A percentile compares a stretch with the other conserved stretches of the same genome.
Conservation (phyloP, 2,797 vertebrate species). For the Loris lydekkerianus region DNA sequence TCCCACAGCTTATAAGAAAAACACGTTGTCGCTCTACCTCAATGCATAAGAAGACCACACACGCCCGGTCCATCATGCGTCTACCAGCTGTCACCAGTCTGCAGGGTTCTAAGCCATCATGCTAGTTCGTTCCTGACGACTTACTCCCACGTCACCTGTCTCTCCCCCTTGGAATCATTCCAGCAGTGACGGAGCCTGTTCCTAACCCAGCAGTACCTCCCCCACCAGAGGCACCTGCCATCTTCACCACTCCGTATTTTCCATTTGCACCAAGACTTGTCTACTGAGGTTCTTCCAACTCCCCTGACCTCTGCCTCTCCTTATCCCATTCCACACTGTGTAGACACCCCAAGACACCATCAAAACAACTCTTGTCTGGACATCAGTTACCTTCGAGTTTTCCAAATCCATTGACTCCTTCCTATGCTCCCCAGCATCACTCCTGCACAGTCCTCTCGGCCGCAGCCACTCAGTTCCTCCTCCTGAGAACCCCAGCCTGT, state of each 20-base stretch:
- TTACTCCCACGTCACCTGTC: fast-evolving
- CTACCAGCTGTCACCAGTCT: not conserved
- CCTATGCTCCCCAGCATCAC: fast-evolving
- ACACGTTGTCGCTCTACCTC: not conserved
- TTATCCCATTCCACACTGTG: not conserved
- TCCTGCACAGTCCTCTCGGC: fast-evolving
- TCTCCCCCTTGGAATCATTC: not conserved
- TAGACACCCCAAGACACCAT: not conserved
- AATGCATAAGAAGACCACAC: not conserved
- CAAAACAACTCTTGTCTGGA: not conserved
- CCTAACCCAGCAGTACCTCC: fast-evolving
- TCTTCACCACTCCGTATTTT: not conserved
- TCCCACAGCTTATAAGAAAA: not conserved
- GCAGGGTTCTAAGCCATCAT: not conserved
- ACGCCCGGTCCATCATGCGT: not conserved
- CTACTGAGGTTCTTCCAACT: not conserved
- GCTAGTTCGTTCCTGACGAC: fast-evolving
- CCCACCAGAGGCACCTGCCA: not conserved
- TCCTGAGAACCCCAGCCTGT: not conserved
- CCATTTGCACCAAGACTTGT: not conserved
- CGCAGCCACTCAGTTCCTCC: not conserved
- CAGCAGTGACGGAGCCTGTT: not conserved
- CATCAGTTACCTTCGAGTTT: not conserved
- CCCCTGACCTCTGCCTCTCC: not conserved
- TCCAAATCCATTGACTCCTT: not conserved